Percentiles rank a stretch among this genome's conserved stretches.
phyloP scores from a whole-genome alignment of 2,113 vertebrate species.

The Pachyramphus minor region DNA sequence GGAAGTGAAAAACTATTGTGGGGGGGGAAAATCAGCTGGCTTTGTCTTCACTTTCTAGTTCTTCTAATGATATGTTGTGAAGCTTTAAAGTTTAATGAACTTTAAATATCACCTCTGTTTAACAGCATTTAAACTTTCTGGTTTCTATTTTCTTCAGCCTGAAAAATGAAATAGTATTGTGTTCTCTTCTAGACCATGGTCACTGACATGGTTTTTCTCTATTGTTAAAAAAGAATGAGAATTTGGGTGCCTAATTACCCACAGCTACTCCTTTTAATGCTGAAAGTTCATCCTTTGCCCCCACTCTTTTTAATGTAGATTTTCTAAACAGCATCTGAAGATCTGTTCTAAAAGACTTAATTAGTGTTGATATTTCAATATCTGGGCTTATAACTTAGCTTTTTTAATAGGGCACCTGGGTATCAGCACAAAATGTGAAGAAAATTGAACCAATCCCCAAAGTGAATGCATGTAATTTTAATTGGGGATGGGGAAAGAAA shows the following conservation, averaged over 20 bases:
- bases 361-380: slow-evolving; percentile 16
- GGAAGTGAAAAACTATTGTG: neutral
- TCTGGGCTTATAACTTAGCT: neutral
- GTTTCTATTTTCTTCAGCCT: neutral
- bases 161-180: neutral
- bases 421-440: neutral
- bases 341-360: neutral
- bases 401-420: neutral
- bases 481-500: neutral
- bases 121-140: neutral
- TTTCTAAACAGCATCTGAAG: neutral
- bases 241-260: neutral
- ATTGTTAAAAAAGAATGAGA: neutral
- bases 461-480: neutral
- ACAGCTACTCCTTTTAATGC: neutral
- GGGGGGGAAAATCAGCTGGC: neutral
- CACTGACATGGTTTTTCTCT: neutral
- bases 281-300: neutral
- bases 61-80: neutral
- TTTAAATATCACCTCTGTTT: neutral
- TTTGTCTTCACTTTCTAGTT: neutral
- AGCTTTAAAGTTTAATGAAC: neutral
- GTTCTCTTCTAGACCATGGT: neutral
- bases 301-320: neutral
- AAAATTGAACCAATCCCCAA: neutral